Percentiles rank a stretch among this genome's conserved stretches.
These are phyloP conservation scores for Rhynchophorus ferrugineus DNA, from an alignment of 1,140 invertebrate species.

Conservation along the genomic window DNA sequence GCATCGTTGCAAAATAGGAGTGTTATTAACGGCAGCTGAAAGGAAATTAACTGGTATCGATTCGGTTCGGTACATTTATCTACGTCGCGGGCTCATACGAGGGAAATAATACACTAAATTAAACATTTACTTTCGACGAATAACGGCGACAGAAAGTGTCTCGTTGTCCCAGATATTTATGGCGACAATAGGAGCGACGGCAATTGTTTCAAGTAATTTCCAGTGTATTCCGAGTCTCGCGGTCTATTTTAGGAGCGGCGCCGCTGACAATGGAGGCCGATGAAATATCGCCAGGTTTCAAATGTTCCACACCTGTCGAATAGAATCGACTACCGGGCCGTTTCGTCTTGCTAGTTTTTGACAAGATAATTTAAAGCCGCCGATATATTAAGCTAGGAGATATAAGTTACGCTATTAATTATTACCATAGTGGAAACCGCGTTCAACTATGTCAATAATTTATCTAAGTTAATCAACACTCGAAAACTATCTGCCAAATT, in stretches of 20 bases:
- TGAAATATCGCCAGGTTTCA: background rate
- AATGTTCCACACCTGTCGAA: background rate
- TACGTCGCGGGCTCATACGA: background rate
- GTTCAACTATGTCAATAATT: too few relatives aligned
- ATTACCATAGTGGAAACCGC: too few relatives aligned
- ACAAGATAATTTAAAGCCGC: too few relatives aligned
- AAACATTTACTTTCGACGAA: background rate
- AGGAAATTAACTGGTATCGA: background rate
- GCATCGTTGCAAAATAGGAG: background rate
- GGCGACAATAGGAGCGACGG: background rate
- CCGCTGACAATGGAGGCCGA: background rate
- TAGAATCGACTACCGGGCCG: too few relatives aligned
- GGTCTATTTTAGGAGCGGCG: background rate
- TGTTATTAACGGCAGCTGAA: background rate
- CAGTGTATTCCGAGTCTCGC: background rate
- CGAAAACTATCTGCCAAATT: too few relatives aligned
- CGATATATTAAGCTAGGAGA: too few relatives aligned
- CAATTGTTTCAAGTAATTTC: background rate
- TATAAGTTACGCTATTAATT: too few relatives aligned
- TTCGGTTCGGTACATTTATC: background rate
- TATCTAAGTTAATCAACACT: too few relatives aligned
- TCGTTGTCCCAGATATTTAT: background rate
- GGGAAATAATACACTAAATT: background rate
- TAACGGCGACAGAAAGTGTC: background rate
- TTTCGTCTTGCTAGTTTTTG: too few relatives aligned